Base-by-base conservation (phyloP, 1,140 invertebrate genomes). In the Solen grandis region DNA sequence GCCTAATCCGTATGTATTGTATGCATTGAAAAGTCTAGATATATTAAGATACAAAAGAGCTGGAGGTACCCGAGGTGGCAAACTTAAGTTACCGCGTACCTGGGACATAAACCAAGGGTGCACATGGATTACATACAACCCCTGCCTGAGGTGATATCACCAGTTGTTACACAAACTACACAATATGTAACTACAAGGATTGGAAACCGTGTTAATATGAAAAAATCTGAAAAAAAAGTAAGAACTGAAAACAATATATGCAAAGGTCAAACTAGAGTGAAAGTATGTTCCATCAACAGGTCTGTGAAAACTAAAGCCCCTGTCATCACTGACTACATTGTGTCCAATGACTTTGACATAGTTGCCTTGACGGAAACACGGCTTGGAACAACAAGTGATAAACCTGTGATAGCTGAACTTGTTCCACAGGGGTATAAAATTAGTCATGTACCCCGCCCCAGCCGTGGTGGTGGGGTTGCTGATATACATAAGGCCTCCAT, bases 331-430 rank as follows among this genome's bases (percentile, higher is more conserved):
- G 68, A 70, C 27, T 70, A 16, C 29, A 73, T 59, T 16, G 3
- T 22, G 8, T 59, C 69, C 5, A 73, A 73, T 36, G 35, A 73
- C 19, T 59, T 59, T 33, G 52, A 73, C 27, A 35, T 73, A 36
- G 29, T 73, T 35, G 52, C 69, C 8, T 5, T 73, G 19, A 73
- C 69, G 35, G 69, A 73, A 73, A 73, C 69, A 5, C 60, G 69
- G 69, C 55, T 73, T 25, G 50, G 54, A 2, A 57, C 52, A 33
- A 8, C 52, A 8, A 25, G 13, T 73, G 69, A 73, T 29, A 73
- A 55, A 73, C 4, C 69, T n/a, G 33, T 27, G 16, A 31, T 73
- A 25, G 35, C 5, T 41, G 72, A 74, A 62, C 55, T 74, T 4
- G 33, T 74, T 10, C 72, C 72, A 59, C 16, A 27, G 27, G 33